Evolutionary conservation across 2,888 invertebrate genomes (phyloP), one percentile per base, ranked within the genome.

Genomic region (Balanococcus diminutus): DNA sequence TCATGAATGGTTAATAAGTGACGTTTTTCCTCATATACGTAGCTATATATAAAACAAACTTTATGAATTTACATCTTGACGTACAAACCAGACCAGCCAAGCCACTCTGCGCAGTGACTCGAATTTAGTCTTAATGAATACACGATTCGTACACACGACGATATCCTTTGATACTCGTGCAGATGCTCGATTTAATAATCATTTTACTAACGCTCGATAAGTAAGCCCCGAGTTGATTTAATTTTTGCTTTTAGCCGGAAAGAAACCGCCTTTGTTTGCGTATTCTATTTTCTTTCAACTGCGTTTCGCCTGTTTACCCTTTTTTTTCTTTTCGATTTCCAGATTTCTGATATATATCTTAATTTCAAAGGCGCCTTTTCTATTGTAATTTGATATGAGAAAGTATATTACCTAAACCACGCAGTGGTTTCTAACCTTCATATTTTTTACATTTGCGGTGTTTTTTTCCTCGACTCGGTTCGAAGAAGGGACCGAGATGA

Each of bases 371-470:
- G 75, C 75, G 75, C 75, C 75, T 79, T 72, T 79, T 79, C 75
- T 36, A 79, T 79, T 79, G 75, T 79, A 79, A 79, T 79, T 79
- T 79, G 75, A 79, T 79, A 79, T 79, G 75, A 79, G 75, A 79
- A 79, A 79, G 75, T 79, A 19, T 79, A 79, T 79, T 79, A 79
- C 75, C 32, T 36, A n/a, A 25, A 36, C 32, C 36, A n/a, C n/a
- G 36, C 75, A 79, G 75, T 79, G 75, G 75, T 79, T 79, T 79
- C 75, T 79, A 79, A 79, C 75, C 32, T 79, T 79, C 75, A 79
- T 79, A 79, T 79, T 79, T 79, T 79, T 79, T 79, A 79, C 36
- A 36, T 79, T 79, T n/a, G 36, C 75, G n/a, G 75, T 36, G n/a
- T 79, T 79, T 79, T 79, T 32, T 79, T 79, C n/a, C 19, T 79